Conservation (phyloP, 2,888 invertebrate species). For the Nezara viridula region DNA sequence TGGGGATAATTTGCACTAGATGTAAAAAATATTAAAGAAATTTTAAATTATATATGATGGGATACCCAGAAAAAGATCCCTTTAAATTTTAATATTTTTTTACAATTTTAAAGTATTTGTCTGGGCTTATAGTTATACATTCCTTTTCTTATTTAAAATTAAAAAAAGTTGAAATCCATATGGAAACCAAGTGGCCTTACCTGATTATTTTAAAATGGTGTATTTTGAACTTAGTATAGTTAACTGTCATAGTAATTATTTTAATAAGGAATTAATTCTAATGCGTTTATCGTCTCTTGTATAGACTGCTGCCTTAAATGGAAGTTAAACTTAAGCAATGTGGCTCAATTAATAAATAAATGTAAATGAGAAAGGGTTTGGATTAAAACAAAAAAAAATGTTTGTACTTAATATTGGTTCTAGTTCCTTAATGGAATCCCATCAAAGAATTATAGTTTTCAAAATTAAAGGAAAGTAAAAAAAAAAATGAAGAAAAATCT, state of each 20-base stretch:
- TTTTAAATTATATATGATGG: constrained; percentile 58
- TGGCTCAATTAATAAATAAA: constrained; percentile 54
- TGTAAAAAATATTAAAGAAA: constrained; percentile 5
- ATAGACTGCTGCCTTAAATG: constrained; percentile 58
- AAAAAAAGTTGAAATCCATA: constrained; percentile 28
- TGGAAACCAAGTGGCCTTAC: constrained; percentile 56
- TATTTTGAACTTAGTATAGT: constrained; percentile 56
- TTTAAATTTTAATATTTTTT: constrained; percentile 51
- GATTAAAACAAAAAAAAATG: not conserved
- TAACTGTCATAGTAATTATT: constrained; percentile 48
- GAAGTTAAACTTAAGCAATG: constrained; percentile 40
- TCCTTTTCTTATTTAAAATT: constrained; percentile 37
- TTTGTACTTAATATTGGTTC: constrained; percentile 42
- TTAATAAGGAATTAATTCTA: constrained; percentile 15
- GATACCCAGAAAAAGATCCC: constrained; percentile 40
- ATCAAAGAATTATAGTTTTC: constrained; percentile 34
- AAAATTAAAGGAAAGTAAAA: constrained; percentile 33
- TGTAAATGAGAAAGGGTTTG: constrained; percentile 30
- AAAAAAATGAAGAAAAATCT: not conserved
- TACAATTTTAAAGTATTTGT: constrained; percentile 50
- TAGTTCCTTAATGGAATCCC: constrained; percentile 46
- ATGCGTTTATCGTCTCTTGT: constrained; percentile 50
- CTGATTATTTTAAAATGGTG: constrained; percentile 53
- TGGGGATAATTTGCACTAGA: constrained; percentile 55
- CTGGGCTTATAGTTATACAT: constrained; percentile 42